Percentiles rank a stretch among this genome's conserved stretches.
Evolutionary conservation across 2,113 vertebrate species (phyloP).

Genomic region (Sylvilagus bachmani): DNA sequence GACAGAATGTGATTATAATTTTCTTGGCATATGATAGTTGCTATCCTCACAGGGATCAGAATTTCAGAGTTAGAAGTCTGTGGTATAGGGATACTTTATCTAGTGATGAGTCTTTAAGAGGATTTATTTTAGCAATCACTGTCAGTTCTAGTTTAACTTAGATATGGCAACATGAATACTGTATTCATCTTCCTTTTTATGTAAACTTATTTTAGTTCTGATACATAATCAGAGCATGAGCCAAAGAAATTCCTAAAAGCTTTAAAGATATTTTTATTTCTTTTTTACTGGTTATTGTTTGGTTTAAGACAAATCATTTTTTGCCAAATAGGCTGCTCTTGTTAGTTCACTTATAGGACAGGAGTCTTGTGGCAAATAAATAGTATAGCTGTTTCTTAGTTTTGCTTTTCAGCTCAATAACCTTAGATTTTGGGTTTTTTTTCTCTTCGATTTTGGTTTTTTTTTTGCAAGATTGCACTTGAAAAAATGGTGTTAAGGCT

Average conservation of each 20-base stretch:
- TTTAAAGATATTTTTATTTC: not conserved
- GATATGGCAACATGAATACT: slow-evolving; percentile 32
- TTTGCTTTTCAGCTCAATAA: slow-evolving; percentile 40
- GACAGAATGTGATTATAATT: slow-evolving; percentile 36
- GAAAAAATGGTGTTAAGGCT: slow-evolving; percentile 54
- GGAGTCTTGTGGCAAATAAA: slow-evolving; percentile 45
- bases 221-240: slow-evolving; percentile 9
- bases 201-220: slow-evolving; percentile 60
- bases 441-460: not conserved
- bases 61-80: slow-evolving; percentile 65
- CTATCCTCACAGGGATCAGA: slow-evolving; percentile 17
- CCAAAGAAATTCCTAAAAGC: slow-evolving; percentile 55
- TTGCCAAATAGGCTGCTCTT: not conserved
- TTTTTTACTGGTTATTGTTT: slow-evolving; percentile 48
- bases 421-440: not conserved
- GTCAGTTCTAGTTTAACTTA: slow-evolving; percentile 37
- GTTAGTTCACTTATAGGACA: slow-evolving; percentile 43
- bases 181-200: slow-evolving; percentile 26
- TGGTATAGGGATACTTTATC: slow-evolving; percentile 30
- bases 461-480: slow-evolving; percentile 25
- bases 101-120: slow-evolving; percentile 27
- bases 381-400: slow-evolving; percentile 14
- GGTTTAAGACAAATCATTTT: slow-evolving; percentile 61
- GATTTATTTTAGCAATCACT: slow-evolving; percentile 53
- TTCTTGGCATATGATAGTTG: slow-evolving; percentile 48